Evolutionary conservation across 2,888 invertebrate species (phyloP), one percentile per base, ranked within the genome.

Genomic region (Stenolophus ochropezus): DNA sequence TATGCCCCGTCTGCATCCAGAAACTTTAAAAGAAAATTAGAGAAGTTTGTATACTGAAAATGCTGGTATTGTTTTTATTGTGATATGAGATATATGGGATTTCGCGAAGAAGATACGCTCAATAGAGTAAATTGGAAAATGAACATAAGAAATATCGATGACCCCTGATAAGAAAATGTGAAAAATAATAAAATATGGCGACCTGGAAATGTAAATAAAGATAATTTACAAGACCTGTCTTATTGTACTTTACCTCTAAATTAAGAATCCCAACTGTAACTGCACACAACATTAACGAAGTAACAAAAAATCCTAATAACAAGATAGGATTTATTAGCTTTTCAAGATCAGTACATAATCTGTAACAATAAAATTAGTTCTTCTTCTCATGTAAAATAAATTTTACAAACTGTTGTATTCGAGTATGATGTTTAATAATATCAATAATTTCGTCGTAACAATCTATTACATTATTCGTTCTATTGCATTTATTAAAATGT

Each of bases 401-500:
- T 58, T n/a, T 5, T 25, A 78, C 58, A 2, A n/a, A 78, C 78
- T 33, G 16, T 61, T 53, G 53, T 47, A 65, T 18, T 33, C 56
- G 25, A 21, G 27, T 78, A 78, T 78, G 78, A 61, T 61, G 78
- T 33, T 58, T 61, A 14, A 78, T 20, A 65, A 25, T 27, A 16
- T 61, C 21, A 61, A 58, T 47, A n/a, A 58, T 33, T 18, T 78
- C 42, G 8, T 61, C 61, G 6, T 61, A 27, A 33, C 27, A 27
- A 11, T 21, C 42, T 18, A 33, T 42, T 6, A 18, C 5, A 5
- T 25, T 27, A 5, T 11, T 23, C 42, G 14, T 6, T 4, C 11
- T 42, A 42, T 42, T 42, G 11, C 1, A 42, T 42, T 18, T 18
- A 14, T 4, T 11, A 33, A 33, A 4, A 69, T 69, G 69, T 27